Evolutionary conservation across 2,113 vertebrate species (phyloP).

Genomic region (Alces alces): DNA sequence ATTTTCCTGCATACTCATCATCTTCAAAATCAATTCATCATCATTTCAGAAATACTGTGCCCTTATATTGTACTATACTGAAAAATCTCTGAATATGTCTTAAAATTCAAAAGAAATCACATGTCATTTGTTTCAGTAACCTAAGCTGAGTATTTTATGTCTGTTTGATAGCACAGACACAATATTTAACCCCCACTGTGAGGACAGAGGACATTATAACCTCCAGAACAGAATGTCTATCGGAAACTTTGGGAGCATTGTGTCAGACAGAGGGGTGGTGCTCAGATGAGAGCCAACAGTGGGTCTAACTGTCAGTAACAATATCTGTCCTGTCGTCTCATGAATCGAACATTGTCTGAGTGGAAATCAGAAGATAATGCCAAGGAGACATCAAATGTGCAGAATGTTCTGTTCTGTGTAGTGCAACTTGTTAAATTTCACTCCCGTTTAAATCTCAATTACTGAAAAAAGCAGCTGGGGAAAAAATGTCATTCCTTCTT

Average conservation of each 20-base stretch:
- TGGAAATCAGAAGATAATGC: slow-evolving; percentile 51
- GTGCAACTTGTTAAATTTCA: slow-evolving; percentile 28
- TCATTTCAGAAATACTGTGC: background rate
- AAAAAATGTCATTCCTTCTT: background rate
- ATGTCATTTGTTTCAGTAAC: background rate
- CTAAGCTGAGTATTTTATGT: background rate
- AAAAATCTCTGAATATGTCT: background rate
- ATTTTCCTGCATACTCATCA: background rate
- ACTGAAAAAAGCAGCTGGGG: background rate
- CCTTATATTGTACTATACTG: background rate
- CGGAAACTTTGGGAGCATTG: background rate
- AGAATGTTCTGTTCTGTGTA: background rate
- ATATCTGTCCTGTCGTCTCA: background rate
- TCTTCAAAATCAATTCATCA: background rate
- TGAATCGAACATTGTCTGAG: slow-evolving; percentile 10
- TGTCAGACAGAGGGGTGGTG: background rate
- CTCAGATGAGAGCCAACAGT: background rate
- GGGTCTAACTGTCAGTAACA: slow-evolving; percentile 2
- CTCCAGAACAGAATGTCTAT: background rate
- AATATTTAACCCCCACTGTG: background rate
- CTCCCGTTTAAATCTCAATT: slow-evolving; percentile 40
- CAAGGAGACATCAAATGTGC: slow-evolving; percentile 27
- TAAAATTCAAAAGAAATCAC: background rate
- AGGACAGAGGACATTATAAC: background rate
- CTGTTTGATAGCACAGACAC: background rate